Percentiles rank a stretch among this genome's conserved stretches.
Conservation (phyloP, 2,888 invertebrate species). For the Agrochola lota region DNA sequence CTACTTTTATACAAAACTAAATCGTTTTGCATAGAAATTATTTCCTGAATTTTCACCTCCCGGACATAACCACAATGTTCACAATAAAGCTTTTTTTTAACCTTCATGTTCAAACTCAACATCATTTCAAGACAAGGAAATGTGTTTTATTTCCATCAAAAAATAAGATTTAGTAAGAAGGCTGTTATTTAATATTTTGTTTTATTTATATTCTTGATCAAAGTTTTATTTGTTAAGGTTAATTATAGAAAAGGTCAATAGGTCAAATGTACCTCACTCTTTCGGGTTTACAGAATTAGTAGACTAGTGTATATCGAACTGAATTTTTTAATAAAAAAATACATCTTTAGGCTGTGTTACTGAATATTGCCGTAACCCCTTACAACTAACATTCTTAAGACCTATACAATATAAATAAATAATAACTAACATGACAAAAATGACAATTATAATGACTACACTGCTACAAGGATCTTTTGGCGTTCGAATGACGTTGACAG, state of each 20-base stretch:
- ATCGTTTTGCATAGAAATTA: no score
- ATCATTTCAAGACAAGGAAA: neutral
- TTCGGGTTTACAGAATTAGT: conserved; percentile 3
- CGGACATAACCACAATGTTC: neutral
- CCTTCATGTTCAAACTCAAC: neutral
- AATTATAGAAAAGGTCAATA: no score
- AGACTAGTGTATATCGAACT: neutral
- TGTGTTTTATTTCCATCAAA: neutral
- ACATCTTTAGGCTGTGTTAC: conserved; percentile 4
- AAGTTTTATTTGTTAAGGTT: no score
- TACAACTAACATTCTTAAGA: conserved; percentile 21
- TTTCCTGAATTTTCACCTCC: neutral
- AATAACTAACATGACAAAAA: conserved; percentile 12
- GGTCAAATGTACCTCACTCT: neutral
- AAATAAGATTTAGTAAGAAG: neutral
- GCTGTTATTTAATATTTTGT: neutral
- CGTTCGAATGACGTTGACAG: neutral
- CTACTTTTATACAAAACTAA: neutral
- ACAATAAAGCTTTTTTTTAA: neutral
- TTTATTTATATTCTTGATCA: neutral
- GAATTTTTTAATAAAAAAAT: conserved; percentile 26
- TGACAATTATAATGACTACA: neutral
- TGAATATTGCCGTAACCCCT: conserved; percentile 29
- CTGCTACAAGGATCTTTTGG: neutral
- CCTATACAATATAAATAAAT: conserved; percentile 19